Evolutionary conservation across 2,888 invertebrate species (phyloP), one percentile per base, ranked within the genome.

Genomic region (Melanotus villosus): DNA sequence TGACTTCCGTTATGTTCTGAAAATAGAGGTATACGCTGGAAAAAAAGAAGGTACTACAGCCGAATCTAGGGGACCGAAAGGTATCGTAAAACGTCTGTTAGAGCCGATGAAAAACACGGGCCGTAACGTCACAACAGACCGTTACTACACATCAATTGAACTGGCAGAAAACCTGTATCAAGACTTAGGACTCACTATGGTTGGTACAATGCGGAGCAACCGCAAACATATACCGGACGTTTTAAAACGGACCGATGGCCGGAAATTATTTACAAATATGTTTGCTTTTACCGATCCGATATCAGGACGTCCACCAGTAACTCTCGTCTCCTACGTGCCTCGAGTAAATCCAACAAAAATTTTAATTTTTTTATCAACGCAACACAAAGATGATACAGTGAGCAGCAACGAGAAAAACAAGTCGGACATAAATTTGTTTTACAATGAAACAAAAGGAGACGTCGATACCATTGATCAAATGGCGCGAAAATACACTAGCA

Each of bases 401-500:
- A 19, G 9, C 16, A 19, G 4, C 18, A 45, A 45, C 21, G 9
- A 9, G 18, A 9, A n/a, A n/a, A n/a, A n/a, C n/a, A n/a, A n/a
- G n/a, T n/a, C n/a, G n/a, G n/a, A n/a, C n/a, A n/a, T n/a, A n/a
- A n/a, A n/a, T n/a, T n/a, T n/a, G n/a, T n/a, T 6, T 14, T 41
- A 41, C 10, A 41, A 41, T 14, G 41, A 41, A 6, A 41, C 41
- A 3, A 41, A 41, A 41, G 41, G 41, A 6, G 41, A n/a, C 5
- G 41, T 41, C n/a, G 41, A 41, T 14, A 41, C 41, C 12, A 41
- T 41, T 14, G 41, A 41, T 14, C 41, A 41, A 41, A 41, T 41
- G 41, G 41, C 10, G 10, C 16, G n/a, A n/a, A n/a, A n/a, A n/a
- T n/a, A n/a, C n/a, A 14, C 41, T 41, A 14, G 41, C 16, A 41